Conservation (phyloP, 2,113 vertebrate species). For the Promerops cafer region DNA sequence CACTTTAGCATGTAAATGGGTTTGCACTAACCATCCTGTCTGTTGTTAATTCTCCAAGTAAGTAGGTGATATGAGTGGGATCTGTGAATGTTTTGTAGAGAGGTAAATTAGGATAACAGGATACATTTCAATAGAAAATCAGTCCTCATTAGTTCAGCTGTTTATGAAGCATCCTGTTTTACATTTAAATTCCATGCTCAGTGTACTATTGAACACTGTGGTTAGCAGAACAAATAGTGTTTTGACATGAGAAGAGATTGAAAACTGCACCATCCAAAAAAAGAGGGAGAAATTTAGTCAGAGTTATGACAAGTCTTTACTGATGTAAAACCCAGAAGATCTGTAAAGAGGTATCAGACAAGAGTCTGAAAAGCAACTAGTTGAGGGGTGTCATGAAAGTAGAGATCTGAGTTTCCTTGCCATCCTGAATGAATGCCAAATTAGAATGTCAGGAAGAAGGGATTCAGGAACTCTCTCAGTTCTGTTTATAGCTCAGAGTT, state of each 20-base stretch:
- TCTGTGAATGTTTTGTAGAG: not conserved
- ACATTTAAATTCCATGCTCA: constrained; percentile 48
- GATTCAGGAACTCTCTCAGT: not conserved
- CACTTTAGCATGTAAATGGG: constrained; percentile 22
- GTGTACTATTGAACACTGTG: not conserved
- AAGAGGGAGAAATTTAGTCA: constrained; percentile 1
- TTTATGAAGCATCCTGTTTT: constrained; percentile 47
- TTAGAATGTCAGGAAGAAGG: not conserved
- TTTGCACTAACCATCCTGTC: not conserved
- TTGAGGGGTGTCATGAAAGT: not conserved
- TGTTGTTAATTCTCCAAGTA: constrained; percentile 4
- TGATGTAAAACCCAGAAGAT: not conserved
- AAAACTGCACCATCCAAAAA: not conserved
- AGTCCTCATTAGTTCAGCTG: constrained; percentile 53
- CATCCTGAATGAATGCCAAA: not conserved
- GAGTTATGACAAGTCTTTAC: constrained; percentile 12
- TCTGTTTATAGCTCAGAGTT: not conserved
- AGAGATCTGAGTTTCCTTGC: not conserved
- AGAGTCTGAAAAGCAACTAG: not conserved
- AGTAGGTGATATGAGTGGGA: not conserved
- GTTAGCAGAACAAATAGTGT: constrained; percentile 28
- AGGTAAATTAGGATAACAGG: constrained; percentile 30
- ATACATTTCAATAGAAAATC: constrained; percentile 54
- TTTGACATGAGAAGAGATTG: constrained; percentile 15
- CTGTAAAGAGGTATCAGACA: not conserved